Conservation (phyloP, 2,113 vertebrate genomes). For the Octodon degus region DNA sequence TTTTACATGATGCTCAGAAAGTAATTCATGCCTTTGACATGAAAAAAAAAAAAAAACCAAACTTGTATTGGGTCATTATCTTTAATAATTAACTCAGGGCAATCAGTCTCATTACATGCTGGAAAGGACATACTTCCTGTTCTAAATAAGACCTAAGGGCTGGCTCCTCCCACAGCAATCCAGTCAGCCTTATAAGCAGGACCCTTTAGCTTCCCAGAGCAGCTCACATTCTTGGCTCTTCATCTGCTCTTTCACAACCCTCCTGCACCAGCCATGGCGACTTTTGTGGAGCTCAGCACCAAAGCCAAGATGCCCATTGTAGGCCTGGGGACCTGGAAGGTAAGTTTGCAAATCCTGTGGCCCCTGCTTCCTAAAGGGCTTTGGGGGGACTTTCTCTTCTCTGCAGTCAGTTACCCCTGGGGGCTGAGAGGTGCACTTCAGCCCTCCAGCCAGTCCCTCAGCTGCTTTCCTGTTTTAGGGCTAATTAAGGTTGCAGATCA, state of each 20-base stretch:
- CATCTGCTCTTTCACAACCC: not conserved
- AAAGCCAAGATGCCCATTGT: constrained; percentile 79
- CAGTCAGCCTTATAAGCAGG: not conserved
- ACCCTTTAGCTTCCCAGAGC: not conserved
- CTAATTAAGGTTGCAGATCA: not conserved
- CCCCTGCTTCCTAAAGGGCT: not conserved
- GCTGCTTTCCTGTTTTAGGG: not conserved
- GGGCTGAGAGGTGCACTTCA: not conserved
- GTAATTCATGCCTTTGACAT: not conserved
- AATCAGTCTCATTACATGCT: not conserved
- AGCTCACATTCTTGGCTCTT: not conserved
- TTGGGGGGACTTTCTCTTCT: not conserved
- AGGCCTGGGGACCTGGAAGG: constrained; percentile 83
- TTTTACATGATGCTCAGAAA: not conserved
- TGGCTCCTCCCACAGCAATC: not conserved
- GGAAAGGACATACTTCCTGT: not conserved
- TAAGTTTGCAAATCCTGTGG: not conserved
- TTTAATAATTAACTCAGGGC: not conserved
- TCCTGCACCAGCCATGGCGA: constrained; percentile 46
- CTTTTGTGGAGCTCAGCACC: constrained; percentile 71
- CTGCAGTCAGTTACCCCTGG: not conserved
- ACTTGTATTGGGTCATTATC: not conserved
- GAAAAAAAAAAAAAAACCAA: too few relatives aligned
- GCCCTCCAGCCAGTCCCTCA: fast-evolving
- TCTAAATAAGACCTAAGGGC: not conserved